Conservation (phyloP, 2,113 vertebrate genomes). For the Hippopotamus amphibius region DNA sequence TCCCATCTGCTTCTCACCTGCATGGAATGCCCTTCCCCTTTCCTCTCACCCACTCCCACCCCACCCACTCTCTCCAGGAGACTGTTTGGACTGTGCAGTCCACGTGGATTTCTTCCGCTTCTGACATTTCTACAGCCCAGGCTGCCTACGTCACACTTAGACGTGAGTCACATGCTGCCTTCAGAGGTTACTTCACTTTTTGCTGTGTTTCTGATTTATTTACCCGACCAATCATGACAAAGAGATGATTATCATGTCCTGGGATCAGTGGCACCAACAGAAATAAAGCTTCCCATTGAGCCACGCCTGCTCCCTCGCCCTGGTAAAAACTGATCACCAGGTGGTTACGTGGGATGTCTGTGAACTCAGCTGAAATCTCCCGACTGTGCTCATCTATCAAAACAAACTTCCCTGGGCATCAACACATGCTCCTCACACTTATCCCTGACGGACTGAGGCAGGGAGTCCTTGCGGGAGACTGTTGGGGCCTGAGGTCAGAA, state of each 20-base stretch:
- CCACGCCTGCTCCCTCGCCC: background rate
- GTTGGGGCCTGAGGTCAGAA: background rate
- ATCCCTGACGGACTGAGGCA: background rate
- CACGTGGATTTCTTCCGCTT: background rate
- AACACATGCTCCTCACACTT: background rate
- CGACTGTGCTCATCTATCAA: background rate
- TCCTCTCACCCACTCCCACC: background rate
- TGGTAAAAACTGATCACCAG: background rate
- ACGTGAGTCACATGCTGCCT: background rate
- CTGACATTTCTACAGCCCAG: background rate
- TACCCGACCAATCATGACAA: background rate
- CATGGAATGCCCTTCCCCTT: background rate
- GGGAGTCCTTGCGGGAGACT: background rate
- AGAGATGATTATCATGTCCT: background rate
- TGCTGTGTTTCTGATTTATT: background rate
- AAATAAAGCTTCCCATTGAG: background rate
- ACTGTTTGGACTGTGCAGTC: background rate
- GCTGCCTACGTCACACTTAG: background rate
- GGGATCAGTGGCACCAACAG: background rate
- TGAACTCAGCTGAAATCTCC: background rate
- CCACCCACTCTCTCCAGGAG: background rate
- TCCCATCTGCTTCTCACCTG: background rate
- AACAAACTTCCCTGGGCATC: background rate
- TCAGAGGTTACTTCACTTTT: background rate
- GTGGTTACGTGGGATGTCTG: background rate